A percentile compares a stretch with the other conserved stretches of the same genome.
Conservation (phyloP, 2,888 invertebrate species). For the Xylota sylvarum region DNA sequence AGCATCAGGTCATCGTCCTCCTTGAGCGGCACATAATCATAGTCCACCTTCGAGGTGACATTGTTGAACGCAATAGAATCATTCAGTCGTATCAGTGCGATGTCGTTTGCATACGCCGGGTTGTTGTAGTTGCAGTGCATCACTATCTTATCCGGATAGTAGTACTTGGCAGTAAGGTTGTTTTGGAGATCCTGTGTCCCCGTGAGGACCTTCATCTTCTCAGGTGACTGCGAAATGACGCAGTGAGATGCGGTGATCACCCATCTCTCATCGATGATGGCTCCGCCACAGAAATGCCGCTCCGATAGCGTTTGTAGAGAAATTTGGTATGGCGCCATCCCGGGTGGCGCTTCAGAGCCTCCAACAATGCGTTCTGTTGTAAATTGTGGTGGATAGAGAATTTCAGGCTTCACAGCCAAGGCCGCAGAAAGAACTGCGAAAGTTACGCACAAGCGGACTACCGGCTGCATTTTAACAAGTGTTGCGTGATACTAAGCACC, state of each 20-base stretch:
- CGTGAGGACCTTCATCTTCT: slow-evolving; percentile 79
- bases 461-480: slow-evolving; percentile 46
- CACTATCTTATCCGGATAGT: slow-evolving; percentile 81
- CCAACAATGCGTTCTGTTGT: slow-evolving; percentile 81
- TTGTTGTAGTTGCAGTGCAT: slow-evolving; percentile 81
- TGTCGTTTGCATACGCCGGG: slow-evolving; percentile 86
- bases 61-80: slow-evolving; percentile 86
- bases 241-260: slow-evolving; percentile 84
- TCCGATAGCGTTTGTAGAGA: slow-evolving; percentile 81
- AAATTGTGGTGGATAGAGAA: slow-evolving; percentile 71
- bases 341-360: slow-evolving; percentile 81
- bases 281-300: slow-evolving; percentile 83
- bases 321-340: slow-evolving; percentile 83
- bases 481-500: slow-evolving; percentile 35
- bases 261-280: slow-evolving; percentile 83
- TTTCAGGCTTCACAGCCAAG: slow-evolving; percentile 5
- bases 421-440: not conserved
- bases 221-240: slow-evolving; percentile 81
- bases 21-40: slow-evolving; percentile 81
- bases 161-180: slow-evolving; percentile 80
- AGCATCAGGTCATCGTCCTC: slow-evolving; percentile 86
- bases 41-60: slow-evolving; percentile 86
- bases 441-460: not conserved
- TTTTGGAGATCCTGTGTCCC: slow-evolving; percentile 81
- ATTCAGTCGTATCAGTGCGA: slow-evolving; percentile 88